Evolutionary conservation across 2,113 vertebrate genomes (phyloP).

Genomic region (Paratilapia polleni): DNA sequence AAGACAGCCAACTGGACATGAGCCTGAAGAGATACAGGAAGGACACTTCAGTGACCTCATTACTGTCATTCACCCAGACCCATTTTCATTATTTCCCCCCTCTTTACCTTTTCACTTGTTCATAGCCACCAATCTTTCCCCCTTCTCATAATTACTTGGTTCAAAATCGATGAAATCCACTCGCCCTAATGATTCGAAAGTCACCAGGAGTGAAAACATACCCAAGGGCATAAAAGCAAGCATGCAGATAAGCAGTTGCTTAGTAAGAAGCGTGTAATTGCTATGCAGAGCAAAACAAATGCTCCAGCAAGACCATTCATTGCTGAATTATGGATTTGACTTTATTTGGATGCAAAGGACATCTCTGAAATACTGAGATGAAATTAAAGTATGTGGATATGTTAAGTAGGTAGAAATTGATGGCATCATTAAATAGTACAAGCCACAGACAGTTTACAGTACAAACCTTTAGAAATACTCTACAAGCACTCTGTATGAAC

Average conservation of each 20-base stretch:
- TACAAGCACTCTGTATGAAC: not conserved
- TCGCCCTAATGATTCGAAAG: conserved; percentile 36
- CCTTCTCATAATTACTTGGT: conserved; percentile 24
- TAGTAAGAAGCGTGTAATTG: conserved; percentile 21
- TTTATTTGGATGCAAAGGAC: conserved; percentile 15
- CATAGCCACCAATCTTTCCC: not conserved
- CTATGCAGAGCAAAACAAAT: conserved; percentile 17
- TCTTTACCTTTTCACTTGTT: not conserved
- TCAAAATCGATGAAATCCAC: conserved; percentile 23
- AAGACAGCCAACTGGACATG: not conserved
- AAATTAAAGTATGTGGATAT: not conserved
- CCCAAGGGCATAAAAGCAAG: conserved; percentile 8
- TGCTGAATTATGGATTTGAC: conserved; percentile 24
- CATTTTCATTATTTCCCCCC: not conserved
- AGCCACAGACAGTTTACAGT: not conserved
- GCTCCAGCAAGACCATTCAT: not conserved
- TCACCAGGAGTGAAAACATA: conserved; percentile 6
- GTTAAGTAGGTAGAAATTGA: not conserved
- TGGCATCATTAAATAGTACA: not conserved
- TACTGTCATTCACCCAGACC: not conserved
- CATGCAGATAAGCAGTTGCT: conserved; percentile 14
- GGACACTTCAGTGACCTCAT: conserved; percentile 16
- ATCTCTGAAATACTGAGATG: conserved; percentile 5
- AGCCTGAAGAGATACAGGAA: not conserved
- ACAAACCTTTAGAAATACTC: not conserved